Evolutionary conservation across 2,797 vertebrate genomes (phyloP).

Genomic region (Epinephelus coioides): DNA sequence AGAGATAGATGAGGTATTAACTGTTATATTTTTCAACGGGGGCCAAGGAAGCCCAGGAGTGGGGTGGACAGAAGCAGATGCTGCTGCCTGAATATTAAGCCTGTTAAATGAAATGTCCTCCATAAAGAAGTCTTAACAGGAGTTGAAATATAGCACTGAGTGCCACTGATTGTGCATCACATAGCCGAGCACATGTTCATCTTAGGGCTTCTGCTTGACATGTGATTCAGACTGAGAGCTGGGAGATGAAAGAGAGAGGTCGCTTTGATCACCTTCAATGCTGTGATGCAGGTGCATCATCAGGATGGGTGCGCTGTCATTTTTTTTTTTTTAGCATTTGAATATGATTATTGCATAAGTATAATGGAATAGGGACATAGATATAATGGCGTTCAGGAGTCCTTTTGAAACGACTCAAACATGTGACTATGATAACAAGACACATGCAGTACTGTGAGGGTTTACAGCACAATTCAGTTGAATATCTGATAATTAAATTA

Average conservation of each 20-base stretch:
- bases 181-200: slow-evolving; percentile 32
- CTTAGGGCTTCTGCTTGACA: slow-evolving; percentile 31
- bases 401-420: slow-evolving; percentile 30
- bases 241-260: slow-evolving; percentile 35
- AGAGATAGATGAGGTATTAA: slow-evolving; percentile 82
- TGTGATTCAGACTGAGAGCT: slow-evolving; percentile 45
- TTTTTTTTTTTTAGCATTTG: slow-evolving; percentile 33
- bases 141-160: slow-evolving; percentile 66
- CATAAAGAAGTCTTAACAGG: slow-evolving; percentile 68
- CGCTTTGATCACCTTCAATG: slow-evolving; percentile 52
- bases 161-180: slow-evolving; percentile 49
- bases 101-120: slow-evolving; percentile 76
- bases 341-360: slow-evolving; percentile 41
- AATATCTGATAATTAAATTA: neutral
- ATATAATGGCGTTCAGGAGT: slow-evolving; percentile 4
- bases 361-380: slow-evolving; percentile 29
- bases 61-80: slow-evolving; percentile 78
- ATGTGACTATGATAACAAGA: slow-evolving; percentile 15
- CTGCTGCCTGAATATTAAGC: slow-evolving; percentile 71
- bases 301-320: slow-evolving; percentile 8
- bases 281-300: slow-evolving; percentile 56
- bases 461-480: neutral
- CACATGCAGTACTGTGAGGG: neutral
- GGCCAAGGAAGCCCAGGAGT: slow-evolving; percentile 57
- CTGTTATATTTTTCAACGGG: slow-evolving; percentile 76